Conservation (phyloP, 2,888 invertebrate species). For the Cotesia congregata region DNA sequence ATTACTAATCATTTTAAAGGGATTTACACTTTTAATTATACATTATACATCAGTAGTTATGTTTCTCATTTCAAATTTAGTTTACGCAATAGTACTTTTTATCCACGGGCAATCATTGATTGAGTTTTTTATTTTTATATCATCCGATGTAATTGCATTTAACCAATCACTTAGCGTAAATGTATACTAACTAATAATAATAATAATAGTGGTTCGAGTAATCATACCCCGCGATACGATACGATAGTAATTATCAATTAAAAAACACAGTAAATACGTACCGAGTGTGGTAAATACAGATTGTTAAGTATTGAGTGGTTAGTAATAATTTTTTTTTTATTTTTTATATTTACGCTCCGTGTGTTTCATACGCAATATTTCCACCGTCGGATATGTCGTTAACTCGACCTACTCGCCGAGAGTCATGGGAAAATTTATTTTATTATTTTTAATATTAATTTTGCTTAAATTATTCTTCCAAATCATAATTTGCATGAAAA, state of each 20-base stretch:
- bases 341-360: constrained; percentile 24
- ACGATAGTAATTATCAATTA: neutral
- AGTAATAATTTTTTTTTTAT: neutral
- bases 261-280: neutral
- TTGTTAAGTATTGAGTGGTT: neutral
- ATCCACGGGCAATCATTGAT: no score
- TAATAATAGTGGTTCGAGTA: no score
- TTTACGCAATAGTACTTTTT: neutral
- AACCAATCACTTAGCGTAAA: neutral
- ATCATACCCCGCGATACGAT: neutral
- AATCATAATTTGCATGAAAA: neutral
- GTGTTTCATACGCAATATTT: constrained; percentile 27
- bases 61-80: neutral
- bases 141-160: neutral
- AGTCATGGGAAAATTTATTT: neutral
- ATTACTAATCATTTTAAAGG: neutral
- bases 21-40: neutral
- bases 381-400: constrained; percentile 30
- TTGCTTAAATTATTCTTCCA: neutral
- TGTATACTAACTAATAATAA: neutral
- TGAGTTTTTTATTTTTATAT: neutral
- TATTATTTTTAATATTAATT: neutral
- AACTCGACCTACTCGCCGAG: constrained; percentile 18
- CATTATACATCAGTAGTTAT: neutral
- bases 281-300: neutral